A percentile compares a stretch with the other conserved stretches of the same genome.
Conservation (phyloP, 2,888 invertebrate species). For the Lepeophtheirus nordmannii region DNA sequence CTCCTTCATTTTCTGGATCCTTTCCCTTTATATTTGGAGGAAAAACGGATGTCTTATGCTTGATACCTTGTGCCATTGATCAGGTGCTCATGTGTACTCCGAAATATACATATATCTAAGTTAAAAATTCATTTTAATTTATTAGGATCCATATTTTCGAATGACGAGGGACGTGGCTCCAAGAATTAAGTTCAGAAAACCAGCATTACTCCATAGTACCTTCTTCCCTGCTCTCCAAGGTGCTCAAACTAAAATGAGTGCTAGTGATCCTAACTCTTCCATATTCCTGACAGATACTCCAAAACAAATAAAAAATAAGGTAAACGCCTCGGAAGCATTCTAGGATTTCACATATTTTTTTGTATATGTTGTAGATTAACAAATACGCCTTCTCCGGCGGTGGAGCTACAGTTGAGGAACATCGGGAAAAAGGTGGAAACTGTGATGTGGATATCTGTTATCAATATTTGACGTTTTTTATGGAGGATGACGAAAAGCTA, state of each 20-base stretch:
- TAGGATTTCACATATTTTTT: not conserved
- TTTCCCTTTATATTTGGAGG: slow-evolving; percentile 78
- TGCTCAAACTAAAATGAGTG: slow-evolving; percentile 94
- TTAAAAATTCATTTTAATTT: not conserved
- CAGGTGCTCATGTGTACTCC: slow-evolving; percentile 45
- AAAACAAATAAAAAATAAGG: slow-evolving; percentile 86
- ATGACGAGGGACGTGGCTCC: slow-evolving; percentile 98
- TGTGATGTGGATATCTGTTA: slow-evolving; percentile 87
- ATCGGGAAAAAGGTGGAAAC: slow-evolving; percentile 75
- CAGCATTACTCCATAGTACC: slow-evolving; percentile 65
- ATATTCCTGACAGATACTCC: slow-evolving; percentile 88
- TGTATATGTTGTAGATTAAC: slow-evolving; percentile 49
- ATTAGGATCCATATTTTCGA: slow-evolving; percentile 50
- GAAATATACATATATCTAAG: not conserved
- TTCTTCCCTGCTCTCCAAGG: slow-evolving; percentile 93
- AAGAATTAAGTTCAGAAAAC: slow-evolving; percentile 66
- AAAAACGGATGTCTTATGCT: slow-evolving; percentile 56
- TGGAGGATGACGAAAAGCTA: slow-evolving; percentile 76
- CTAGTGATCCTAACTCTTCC: slow-evolving; percentile 80
- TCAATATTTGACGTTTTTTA: slow-evolving; percentile 83
- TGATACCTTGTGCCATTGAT: slow-evolving; percentile 97
- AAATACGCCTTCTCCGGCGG: slow-evolving; percentile 98
- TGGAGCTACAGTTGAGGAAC: slow-evolving; percentile 79
- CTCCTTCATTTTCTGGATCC: slow-evolving; percentile 73
- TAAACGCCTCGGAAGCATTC: slow-evolving; percentile 35